Conservation (phyloP, 1,140 invertebrate species). For the Conus ventricosus region DNA sequence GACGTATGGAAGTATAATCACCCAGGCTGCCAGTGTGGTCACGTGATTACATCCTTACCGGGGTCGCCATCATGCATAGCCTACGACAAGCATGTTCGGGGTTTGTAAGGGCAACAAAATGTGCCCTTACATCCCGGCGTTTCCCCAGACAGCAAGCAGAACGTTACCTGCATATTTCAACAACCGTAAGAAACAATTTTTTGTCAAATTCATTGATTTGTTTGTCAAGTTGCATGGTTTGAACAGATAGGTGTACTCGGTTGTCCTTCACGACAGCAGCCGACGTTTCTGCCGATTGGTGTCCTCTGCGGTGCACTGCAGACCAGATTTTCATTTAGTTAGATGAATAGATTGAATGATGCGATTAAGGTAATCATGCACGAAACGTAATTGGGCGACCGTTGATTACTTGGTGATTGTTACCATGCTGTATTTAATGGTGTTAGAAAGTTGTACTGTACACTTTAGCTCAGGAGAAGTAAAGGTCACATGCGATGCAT, state of each 20-base stretch:
- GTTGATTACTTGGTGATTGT: no score
- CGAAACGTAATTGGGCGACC: no score
- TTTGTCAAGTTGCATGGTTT: background rate
- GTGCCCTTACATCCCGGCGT: constrained; percentile 75
- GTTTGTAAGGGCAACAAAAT: constrained; percentile 79
- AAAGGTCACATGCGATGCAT: background rate
- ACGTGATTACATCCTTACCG: constrained; percentile 58
- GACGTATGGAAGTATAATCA: background rate
- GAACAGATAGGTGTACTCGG: background rate
- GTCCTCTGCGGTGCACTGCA: background rate
- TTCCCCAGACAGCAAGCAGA: constrained; percentile 78
- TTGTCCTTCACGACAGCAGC: constrained; percentile 21
- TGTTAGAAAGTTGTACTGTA: no score
- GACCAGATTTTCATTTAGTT: background rate
- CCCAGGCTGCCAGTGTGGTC: constrained; percentile 39
- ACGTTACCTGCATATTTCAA: constrained; percentile 76
- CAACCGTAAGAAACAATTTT: constrained; percentile 78
- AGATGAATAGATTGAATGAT: no score
- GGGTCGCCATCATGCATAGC: constrained; percentile 80
- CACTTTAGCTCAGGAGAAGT: background rate
- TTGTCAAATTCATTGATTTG: background rate
- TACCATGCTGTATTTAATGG: no score
- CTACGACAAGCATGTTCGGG: constrained; percentile 79
- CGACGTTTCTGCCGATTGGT: background rate
- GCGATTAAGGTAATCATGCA: no score